These are phyloP conservation scores for Caenorhabditis imperialis DNA, from an alignment of 2,888 invertebrate species.

Conservation along the genomic window DNA sequence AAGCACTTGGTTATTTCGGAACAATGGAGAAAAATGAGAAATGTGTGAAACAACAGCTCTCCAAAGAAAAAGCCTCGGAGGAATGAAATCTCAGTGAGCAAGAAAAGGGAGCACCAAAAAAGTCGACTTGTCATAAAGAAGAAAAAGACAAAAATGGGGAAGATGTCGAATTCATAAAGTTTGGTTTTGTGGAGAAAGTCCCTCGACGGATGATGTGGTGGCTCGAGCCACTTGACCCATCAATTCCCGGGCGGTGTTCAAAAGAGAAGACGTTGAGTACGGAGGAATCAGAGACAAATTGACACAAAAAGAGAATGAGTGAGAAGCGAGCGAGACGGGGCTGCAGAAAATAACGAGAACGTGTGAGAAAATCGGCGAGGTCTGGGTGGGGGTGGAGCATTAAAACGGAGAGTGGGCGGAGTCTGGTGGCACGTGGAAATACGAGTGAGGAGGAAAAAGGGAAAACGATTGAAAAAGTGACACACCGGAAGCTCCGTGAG, in stretches of 20 bases:
- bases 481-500: too few species aligned
- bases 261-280: slow-evolving; percentile 1
- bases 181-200: slow-evolving; percentile 15
- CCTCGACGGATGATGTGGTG: slow-evolving; percentile 43
- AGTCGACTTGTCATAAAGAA: neutral
- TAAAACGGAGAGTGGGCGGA: neutral
- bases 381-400: too few species aligned
- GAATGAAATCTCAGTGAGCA: slow-evolving; percentile 19
- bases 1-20: too few species aligned
- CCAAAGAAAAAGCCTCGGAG: too few species aligned
- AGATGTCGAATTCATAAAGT: slow-evolving; percentile 44
- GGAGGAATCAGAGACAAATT: too few species aligned
- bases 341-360: too few species aligned
- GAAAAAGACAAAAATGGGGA: slow-evolving; percentile 11
- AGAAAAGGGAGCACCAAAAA: slow-evolving; percentile 13
- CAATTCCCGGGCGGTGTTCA: slow-evolving; percentile 30
- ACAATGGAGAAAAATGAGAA: too few species aligned
- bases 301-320: neutral
- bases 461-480: too few species aligned
- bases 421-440: slow-evolving; percentile 2
- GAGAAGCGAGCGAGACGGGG: slow-evolving; percentile 2
- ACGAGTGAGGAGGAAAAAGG: slow-evolving; percentile 9
- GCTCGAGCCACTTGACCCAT: slow-evolving; percentile 16
- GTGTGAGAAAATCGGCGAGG: too few species aligned
- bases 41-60: too few species aligned